Percentiles rank a stretch among this genome's conserved stretches.
These are phyloP conservation scores for Gila robusta DNA, from an alignment of 2,797 vertebrate species.

Conservation along the genomic window DNA sequence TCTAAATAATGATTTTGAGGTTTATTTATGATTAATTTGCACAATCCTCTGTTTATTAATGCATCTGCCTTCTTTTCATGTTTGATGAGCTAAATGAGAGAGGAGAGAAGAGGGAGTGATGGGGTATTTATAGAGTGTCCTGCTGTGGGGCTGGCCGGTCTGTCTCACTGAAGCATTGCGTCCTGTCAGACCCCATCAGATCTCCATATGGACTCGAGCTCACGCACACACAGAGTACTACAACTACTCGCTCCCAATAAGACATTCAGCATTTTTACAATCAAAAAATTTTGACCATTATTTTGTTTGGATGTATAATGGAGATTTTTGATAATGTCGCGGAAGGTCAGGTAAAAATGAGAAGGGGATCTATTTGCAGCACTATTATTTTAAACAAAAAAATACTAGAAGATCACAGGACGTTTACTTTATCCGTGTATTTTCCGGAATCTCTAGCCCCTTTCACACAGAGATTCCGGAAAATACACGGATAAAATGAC, in stretches of 20 bases:
- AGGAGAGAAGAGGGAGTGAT: constrained; percentile 51
- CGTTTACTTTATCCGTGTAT: neutral
- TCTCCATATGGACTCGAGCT: constrained; percentile 52
- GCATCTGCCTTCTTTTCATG: constrained; percentile 30
- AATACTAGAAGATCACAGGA: neutral
- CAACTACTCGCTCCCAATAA: neutral
- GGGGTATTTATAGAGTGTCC: constrained; percentile 78
- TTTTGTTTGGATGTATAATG: neutral
- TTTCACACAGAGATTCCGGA: too few relatives aligned
- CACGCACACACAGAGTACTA: neutral
- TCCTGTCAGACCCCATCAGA: constrained; percentile 73
- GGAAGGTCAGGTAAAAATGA: neutral
- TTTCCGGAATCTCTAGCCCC: too few relatives aligned
- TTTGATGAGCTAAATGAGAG: constrained; percentile 47
- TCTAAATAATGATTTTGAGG: constrained; percentile 59
- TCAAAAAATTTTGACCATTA: neutral
- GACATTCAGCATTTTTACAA: neutral
- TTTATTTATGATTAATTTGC: constrained; percentile 41
- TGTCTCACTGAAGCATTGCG: constrained; percentile 68
- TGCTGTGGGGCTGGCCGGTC: constrained; percentile 72
- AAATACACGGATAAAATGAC: too few relatives aligned
- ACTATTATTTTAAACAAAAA: neutral
- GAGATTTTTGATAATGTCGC: neutral
- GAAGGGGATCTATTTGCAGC: neutral
- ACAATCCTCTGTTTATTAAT: constrained; percentile 26